phyloP scores from a whole-genome alignment of 1,140 invertebrate species.

The Zaprionus taronus region DNA sequence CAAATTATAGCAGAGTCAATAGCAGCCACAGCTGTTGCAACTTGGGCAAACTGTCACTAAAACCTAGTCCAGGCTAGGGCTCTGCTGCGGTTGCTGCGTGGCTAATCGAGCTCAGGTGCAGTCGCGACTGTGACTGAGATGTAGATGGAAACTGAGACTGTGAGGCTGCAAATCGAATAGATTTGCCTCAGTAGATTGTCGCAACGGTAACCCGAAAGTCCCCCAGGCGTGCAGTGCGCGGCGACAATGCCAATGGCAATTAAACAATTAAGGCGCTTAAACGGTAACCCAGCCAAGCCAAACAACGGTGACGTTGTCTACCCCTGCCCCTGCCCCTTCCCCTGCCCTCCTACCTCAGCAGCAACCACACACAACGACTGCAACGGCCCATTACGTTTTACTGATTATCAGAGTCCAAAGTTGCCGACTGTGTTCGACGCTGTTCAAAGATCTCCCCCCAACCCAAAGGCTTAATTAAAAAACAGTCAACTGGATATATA shows the following conservation, averaged over 20 bases:
- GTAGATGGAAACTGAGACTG: neutral
- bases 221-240: conserved; percentile 45
- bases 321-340: neutral
- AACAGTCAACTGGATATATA: conserved; percentile 57
- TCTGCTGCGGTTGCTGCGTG: neutral
- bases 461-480: conserved; percentile 66
- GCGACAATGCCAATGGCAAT: conserved; percentile 60
- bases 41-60: neutral
- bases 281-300: conserved; percentile 51
- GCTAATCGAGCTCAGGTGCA: conserved; percentile 27
- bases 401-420: conserved; percentile 51
- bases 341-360: neutral
- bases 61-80: neutral
- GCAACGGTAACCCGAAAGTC: conserved; percentile 60
- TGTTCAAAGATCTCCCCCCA: conserved; percentile 35
- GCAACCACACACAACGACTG: conserved; percentile 17
- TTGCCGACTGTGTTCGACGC: conserved; percentile 29
- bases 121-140: conserved; percentile 6
- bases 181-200: conserved; percentile 63
- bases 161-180: conserved; percentile 68
- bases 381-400: conserved; percentile 54
- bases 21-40: neutral
- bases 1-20: neutral
- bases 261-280: conserved; percentile 78
- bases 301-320: conserved; percentile 38